phyloP scores from a whole-genome alignment of 1,140 invertebrate genomes.

The Apocrypta bakeri region DNA sequence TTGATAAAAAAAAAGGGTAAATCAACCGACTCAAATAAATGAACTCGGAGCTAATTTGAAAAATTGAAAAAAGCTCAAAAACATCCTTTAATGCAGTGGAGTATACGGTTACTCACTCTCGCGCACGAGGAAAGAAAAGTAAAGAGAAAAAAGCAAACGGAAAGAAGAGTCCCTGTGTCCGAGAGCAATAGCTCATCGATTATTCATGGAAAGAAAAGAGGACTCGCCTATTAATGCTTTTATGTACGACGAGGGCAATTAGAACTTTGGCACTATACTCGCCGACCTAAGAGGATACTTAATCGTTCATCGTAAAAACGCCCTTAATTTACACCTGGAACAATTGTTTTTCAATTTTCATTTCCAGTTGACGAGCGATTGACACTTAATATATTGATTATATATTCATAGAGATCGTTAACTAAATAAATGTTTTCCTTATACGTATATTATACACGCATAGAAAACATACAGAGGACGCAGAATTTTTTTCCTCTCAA shows the following conservation, averaged over 20 bases:
- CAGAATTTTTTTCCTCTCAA: constrained; percentile 6
- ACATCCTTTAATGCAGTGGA: neutral
- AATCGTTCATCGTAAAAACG: constrained; percentile 15
- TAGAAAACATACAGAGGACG: neutral
- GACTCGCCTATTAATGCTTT: neutral
- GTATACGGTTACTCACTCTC: neutral
- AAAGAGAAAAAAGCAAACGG: neutral
- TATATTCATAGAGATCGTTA: no score
- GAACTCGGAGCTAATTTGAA: no score
- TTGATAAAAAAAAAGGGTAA: no score
- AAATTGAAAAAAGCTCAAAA: neutral
- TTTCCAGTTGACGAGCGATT: no score
- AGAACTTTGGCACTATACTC: neutral
- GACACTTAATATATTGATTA: no score
- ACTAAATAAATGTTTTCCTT: no score
- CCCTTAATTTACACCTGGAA: constrained; percentile 48
- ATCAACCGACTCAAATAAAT: no score
- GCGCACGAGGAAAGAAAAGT: neutral
- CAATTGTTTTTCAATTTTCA: no score
- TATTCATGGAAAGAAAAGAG: constrained; percentile 37
- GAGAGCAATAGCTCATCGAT: constrained; percentile 22
- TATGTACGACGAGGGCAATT: neutral
- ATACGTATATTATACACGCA: no score
- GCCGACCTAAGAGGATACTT: neutral
- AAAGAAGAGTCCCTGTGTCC: no score